Base-by-base conservation (phyloP, 2,888 invertebrate species). In the Andrena bucephala region DNA sequence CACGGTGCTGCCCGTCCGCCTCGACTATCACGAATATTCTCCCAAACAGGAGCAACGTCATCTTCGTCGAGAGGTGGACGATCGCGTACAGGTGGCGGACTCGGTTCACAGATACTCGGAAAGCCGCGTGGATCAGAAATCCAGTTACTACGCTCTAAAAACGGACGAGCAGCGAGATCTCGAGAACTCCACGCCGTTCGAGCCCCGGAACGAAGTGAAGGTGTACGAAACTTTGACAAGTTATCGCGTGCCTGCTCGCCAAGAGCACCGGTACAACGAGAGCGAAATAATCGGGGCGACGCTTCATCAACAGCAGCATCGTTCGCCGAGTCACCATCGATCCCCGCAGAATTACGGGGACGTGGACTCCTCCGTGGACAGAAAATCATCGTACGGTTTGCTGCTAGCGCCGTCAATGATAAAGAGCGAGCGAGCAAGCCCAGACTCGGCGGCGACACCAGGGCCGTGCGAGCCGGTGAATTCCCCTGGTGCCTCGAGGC, bases 321-420 rank as follows among this genome's bases (percentile, higher is more conserved):
- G 80, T 69, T 77, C 84, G 0, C 82, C 85, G 42, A 79, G 65
- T 72, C 85, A 52, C 70, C 73, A 81, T 71, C 75, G 75, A 27
- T 57, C 75, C 48, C 73, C 81, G 20, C 85, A 69, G 20, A 82
- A n/a, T 69, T 85, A 84, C 84, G 83, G 80, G 36, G 84, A 83
- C 24, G 77, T 74, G 52, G 89, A 87, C 62, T 89, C 88, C 36
- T 81, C 86, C 75, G 87, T 81, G 78, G 87, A 89, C 77, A 86
- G 84, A 89, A 84, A 81, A 84, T 65, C 83, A 31, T 82, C 82
- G 69, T 86, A 89, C 76, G 88, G 82, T 90, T 85, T 78, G 94
- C 92, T 87, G 92, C 91, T 83, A 92, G 90, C 85, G 89, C 87
- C 84, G 92, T 91, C 85, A 93, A 94, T 87, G 94, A 90, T 92